Base-by-base conservation (phyloP, 2,888 invertebrate species). In the Tenthredo distinguenda region DNA sequence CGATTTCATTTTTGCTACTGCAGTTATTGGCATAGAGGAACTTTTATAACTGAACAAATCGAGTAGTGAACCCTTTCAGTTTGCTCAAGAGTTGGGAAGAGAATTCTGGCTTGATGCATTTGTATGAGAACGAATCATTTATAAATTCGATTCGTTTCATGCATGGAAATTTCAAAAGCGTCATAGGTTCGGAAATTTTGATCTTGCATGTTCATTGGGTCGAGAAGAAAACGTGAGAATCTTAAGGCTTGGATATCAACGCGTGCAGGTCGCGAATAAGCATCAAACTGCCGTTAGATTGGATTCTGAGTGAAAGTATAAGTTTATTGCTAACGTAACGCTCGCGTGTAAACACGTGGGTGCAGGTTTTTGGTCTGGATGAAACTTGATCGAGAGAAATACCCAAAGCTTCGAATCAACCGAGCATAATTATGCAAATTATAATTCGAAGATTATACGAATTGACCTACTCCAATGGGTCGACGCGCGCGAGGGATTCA, bases 321-420 rank as follows among this genome's bases (percentile, higher is more conserved):
- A 34, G 6, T 71, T 71, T 31, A 71, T 71, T 71, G 71, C 34
- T 71, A 71, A 34, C n/a, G 71, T 71, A 26, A 26, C 62, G 62
- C 26, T 9, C 21, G 18, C 18, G 26, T 18, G 37, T 71, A 71
- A 71, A 9, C 71, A 18, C 31, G 31, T 71, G 37, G 37, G 18
- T 1, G 4, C 15, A 71, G 34, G 9, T 37, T 71, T 71, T 71
- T 15, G 18, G n/a, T 71, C 18, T 71, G 37, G 37, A 71, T 71
- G 37, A 71, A 71, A 71, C 34, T 68, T 34, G 68, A 68, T 31
- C 68, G n/a, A 34, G 18, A n/a, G 37, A 34, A 10, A 9, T 9
- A 26, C 62, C 62, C 7, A 21, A 12, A 26, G 21, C 62, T 62
- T 26, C 18, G 71, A 34, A 7, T 34, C 18, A 9, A 68, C 34